Evolutionary conservation across 2,888 invertebrate genomes (phyloP), one percentile per base, ranked within the genome.

Genomic region (Lithodes maja): DNA sequence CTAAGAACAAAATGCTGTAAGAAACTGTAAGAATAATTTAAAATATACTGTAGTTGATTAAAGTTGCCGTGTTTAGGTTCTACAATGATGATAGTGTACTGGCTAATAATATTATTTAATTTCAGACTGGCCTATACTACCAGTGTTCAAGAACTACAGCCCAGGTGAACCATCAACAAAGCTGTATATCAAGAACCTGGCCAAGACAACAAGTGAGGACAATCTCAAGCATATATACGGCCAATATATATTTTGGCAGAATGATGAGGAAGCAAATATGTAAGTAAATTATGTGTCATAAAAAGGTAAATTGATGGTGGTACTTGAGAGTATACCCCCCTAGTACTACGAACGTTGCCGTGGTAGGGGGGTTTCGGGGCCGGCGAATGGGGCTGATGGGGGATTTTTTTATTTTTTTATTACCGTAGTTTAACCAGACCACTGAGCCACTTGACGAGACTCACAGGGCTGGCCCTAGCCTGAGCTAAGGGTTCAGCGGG

Each of bases 101-200:
- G n/a, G 3, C 3, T 15, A 82, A 69, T 54, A 17, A 55, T 88
- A 12, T 33, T 33, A 33, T 33, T 33, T 33, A 33, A 33, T 84
- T 86, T 15, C 92, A 93, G 97, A 97, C 93, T 95, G 97, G 94
- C 95, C 95, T 93, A 94, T 96, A 49, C 94, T 98, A 92, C 95
- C 97, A 3, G 96, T 98, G 49, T 98, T 97, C 93, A 97, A 97
- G 93, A 97, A 97, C 93, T 99, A 99, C 93, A 95, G 96, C 92
- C 95, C 96, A 7, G 98, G 98, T 0, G 95, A 96, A 85, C 96
- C 97, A 2, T 96, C 97, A 49, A 96, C 96, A 94, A 95, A 98
- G 92, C 94, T 99, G n/a, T 99, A 99, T 93, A 96, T 99, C 53
- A 99, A 99, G 93, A 99, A 99, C 94, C 95, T 98, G 83, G 95